Evolutionary conservation across 2,113 vertebrate species (phyloP).

Genomic region (Rhegmatorhina hoffmannsi): DNA sequence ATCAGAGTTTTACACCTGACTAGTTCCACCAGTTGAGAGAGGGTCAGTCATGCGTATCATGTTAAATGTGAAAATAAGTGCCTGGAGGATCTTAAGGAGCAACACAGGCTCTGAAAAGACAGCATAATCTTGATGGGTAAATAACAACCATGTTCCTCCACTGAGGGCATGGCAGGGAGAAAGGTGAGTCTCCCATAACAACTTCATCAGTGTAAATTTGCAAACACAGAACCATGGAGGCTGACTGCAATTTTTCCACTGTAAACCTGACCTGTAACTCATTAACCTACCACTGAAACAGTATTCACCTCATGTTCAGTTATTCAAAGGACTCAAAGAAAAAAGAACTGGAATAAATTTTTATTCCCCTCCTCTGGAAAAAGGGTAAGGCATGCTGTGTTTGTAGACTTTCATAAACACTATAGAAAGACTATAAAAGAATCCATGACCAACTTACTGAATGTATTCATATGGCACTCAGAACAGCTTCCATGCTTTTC

Average conservation of each 20-base stretch:
- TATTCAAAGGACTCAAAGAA: not conserved
- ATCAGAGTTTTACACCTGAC: not conserved
- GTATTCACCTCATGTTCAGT: not conserved
- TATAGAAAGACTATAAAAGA: not conserved
- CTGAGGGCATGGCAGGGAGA: no score
- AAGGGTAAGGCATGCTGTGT: not conserved
- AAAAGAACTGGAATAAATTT: not conserved
- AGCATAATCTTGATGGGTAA: not conserved
- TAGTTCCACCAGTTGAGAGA: not conserved
- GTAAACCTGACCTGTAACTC: constrained; percentile 9
- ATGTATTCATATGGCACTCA: not conserved
- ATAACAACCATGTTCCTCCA: not conserved
- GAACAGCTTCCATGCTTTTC: not conserved
- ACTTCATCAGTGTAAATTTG: not conserved
- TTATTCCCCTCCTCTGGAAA: not conserved
- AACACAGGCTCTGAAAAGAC: not conserved
- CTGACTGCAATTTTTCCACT: constrained; percentile 5
- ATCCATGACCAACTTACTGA: not conserved
- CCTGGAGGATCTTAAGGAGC: not conserved
- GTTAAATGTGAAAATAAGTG: constrained; percentile 19
- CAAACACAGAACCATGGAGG: not conserved
- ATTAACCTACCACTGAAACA: not conserved
- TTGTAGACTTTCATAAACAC: not conserved
- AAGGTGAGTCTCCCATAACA: not conserved
- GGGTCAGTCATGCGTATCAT: not conserved